phyloP scores from a whole-genome alignment of 2,113 vertebrate species.

The Tupaia tana region DNA sequence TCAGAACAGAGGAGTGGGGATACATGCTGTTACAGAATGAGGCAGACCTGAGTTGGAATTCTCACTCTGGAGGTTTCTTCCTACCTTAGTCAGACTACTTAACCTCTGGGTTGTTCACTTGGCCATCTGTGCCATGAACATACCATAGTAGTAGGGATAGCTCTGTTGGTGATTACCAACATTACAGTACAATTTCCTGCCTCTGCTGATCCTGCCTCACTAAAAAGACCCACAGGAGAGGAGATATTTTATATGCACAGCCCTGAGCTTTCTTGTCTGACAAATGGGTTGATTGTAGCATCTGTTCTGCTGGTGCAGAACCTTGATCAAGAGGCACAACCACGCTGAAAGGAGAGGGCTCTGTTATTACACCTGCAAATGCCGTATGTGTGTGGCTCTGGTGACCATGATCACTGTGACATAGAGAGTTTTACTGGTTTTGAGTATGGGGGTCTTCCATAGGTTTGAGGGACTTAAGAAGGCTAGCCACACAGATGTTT shows the following conservation, averaged over 20 bases:
- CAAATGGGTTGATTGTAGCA: not conserved
- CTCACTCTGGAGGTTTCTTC: not conserved
- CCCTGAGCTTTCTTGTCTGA: not conserved
- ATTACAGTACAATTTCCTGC: accelerated
- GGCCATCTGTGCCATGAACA: not conserved
- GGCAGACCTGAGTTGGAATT: not conserved
- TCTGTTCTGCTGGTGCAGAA: not conserved
- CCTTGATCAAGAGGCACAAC: not conserved
- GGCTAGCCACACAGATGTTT: not conserved
- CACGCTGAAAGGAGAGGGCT: not conserved
- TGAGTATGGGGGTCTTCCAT: not conserved
- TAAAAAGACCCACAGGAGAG: not conserved
- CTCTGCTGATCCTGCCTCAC: not conserved
- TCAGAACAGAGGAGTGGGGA: not conserved
- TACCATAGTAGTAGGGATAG: accelerated
- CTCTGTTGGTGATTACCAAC: too few relatives aligned
- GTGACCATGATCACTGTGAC: too few relatives aligned
- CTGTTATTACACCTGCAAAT: not conserved
- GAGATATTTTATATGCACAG: not conserved
- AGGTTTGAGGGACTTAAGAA: too few relatives aligned
- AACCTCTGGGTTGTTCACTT: not conserved
- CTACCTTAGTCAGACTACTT: too few relatives aligned
- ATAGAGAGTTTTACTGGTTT: not conserved
- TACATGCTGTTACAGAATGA: not conserved
- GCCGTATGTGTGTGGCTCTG: accelerated